Evolutionary conservation across 2,797 vertebrate genomes (phyloP).

Genomic region (Arctocebus calabarensis): DNA sequence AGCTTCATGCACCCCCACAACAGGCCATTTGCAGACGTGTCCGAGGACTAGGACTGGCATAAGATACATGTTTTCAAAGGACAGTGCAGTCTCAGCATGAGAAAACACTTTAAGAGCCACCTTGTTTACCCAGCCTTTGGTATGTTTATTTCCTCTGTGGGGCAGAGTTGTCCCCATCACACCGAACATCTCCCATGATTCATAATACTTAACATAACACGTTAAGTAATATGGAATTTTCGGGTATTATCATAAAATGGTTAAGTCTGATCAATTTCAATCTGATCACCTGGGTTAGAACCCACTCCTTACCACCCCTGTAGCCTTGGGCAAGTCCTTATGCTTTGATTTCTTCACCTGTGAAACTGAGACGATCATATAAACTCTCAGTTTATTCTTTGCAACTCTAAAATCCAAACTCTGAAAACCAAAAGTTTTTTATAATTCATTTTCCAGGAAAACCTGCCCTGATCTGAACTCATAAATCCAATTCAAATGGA

Average conservation of each 20-base stretch:
- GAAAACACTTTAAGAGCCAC: not conserved
- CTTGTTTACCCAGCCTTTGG: not conserved
- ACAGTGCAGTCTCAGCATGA: not conserved
- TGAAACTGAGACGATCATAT: conserved; percentile 10
- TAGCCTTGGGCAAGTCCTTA: not conserved
- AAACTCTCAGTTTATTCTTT: not conserved
- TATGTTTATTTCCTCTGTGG: not conserved
- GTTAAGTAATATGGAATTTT: not conserved
- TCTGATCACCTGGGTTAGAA: not conserved
- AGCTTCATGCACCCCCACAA: not conserved
- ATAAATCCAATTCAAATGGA: conserved; percentile 1
- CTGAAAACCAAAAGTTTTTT: conserved; percentile 9
- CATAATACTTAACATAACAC: not conserved
- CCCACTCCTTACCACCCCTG: not conserved
- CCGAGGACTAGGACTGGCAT: not conserved
- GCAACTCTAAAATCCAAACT: conserved; percentile 8
- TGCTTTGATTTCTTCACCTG: conserved; percentile 13
- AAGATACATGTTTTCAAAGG: not conserved
- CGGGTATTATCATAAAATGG: not conserved
- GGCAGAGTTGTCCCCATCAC: not conserved
- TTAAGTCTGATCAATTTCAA: not conserved
- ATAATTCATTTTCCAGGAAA: not conserved
- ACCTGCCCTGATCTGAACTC: not conserved
- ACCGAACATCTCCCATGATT: not conserved
- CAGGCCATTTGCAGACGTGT: not conserved